Evolutionary conservation across 2,113 vertebrate genomes (phyloP).

Genomic region (Monarcha castaneiventris): DNA sequence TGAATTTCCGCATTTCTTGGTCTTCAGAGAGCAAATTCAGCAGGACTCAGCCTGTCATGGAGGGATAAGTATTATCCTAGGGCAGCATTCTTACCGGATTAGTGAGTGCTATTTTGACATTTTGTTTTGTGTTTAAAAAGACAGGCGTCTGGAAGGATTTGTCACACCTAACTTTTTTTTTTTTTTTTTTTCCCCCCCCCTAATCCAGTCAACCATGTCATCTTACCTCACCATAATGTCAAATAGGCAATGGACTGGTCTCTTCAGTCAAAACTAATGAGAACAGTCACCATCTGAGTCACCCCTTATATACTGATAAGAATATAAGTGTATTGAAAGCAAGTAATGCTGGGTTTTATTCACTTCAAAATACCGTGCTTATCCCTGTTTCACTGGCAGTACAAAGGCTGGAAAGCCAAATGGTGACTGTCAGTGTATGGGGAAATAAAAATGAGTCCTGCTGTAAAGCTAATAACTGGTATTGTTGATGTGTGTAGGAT

Average conservation of each 20-base stretch:
- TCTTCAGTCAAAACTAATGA: not conserved
- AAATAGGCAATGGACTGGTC: not conserved
- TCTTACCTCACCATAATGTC: not conserved
- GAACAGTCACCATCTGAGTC: not conserved
- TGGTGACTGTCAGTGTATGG: not conserved
- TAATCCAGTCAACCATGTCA: fast-evolving
- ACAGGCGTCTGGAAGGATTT: not conserved
- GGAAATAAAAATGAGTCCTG: not conserved
- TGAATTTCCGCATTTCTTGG: not conserved
- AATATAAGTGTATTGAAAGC: not conserved
- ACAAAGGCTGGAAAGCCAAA: not conserved
- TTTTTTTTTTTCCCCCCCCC: not conserved
- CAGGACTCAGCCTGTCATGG: not conserved
- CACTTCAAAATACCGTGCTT: fast-evolving
- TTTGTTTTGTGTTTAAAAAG: not conserved
- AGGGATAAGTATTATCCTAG: not conserved
- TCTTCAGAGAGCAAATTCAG: not conserved
- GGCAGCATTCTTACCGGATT: not conserved
- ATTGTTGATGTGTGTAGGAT: slow-evolving; percentile 35
- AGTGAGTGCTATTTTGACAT: not conserved
- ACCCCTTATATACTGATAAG: not conserved
- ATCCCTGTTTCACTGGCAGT: not conserved
- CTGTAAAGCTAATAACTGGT: not conserved
- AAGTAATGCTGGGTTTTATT: not conserved
- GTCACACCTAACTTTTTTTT: fast-evolving